A percentile compares a stretch with the other conserved stretches of the same genome.
These are phyloP conservation scores for Pristionchus arcanus DNA, from an alignment of 2,888 invertebrate species.

Conservation along the genomic window DNA sequence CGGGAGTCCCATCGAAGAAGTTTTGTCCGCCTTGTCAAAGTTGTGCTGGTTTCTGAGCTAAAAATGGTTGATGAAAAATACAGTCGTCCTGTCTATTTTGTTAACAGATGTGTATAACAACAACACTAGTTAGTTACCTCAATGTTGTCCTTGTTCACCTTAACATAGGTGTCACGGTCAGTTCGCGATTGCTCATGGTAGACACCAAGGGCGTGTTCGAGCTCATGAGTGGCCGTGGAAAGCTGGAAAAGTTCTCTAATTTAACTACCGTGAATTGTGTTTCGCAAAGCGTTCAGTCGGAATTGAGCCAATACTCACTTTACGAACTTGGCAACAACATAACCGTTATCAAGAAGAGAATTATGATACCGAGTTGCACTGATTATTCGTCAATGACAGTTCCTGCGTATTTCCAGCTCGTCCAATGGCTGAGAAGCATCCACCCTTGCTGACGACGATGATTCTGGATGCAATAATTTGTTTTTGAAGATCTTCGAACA, in stretches of 20 bases:
- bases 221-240: slow-evolving; percentile 33
- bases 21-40: neutral
- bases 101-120: no score
- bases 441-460: neutral
- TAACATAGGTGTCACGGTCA: slow-evolving; percentile 31
- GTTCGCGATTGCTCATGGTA: slow-evolving; percentile 40
- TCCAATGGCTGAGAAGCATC: slow-evolving; percentile 27
- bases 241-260: neutral
- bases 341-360: no score
- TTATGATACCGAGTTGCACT: slow-evolving; percentile 26
- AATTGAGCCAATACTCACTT: no score
- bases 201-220: slow-evolving; percentile 40
- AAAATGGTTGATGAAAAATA: neutral
- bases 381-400: slow-evolving; percentile 21
- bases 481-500: no score
- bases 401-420: slow-evolving; percentile 6
- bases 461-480: neutral
- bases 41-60: neutral
- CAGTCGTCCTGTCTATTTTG: neutral
- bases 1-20: neutral
- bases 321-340: no score
- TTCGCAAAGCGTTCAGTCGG: no score
- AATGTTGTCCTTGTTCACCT: slow-evolving; percentile 18
- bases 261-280: neutral
- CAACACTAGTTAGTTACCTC: neutral